Evolutionary conservation across 2,113 vertebrate species (phyloP), one percentile per base, ranked within the genome.

Genomic region (Drymodes brunneopygia): DNA sequence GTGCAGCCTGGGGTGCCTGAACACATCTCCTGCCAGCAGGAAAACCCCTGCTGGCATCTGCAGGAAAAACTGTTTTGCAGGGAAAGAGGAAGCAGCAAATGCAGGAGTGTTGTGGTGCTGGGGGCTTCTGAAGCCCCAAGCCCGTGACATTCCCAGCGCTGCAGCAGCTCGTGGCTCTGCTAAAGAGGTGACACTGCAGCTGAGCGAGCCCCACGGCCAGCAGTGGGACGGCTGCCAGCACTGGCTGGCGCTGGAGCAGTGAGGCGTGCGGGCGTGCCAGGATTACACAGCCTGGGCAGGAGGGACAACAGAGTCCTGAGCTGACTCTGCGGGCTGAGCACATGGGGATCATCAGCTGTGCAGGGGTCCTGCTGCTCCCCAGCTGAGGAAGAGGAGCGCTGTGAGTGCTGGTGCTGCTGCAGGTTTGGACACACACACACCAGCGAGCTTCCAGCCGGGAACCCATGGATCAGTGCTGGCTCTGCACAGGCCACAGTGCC

Each of bases 241-340:
- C 78, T 54, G 84, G 81, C 67, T 72, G 84, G 4, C 0, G 28
- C 85, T 57, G 88, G n/a, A 5, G 73, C 86, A 48, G 70, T 1
- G 29, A 40, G 57, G 51, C 42, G 2, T 15, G 75, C 0, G 2
- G 29, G 40, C 2, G 0, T 60, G 88, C 85, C 79, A 50, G 79
- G 61, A 62, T 36, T 8, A 10, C 73, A 29, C 50, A 79, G 65
- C 56, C 38, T 1, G 1, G 64, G 57, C 62, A 77, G 71, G 25
- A 48, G 47, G 65, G 44, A 89, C 50, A 90, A 28, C 42, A 66
- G 47, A 19, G 51, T 28, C 61, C 57, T 15, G 56, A 54, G 69
- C n/a, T 31, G 71, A n/a, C 1, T 21, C 50, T 38, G 56, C 0
- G 1, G 36, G 6, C 47, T 2, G 16, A 44, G 71, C 0, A 0